These are phyloP conservation scores for Dasysyrphus albostriatus DNA, from an alignment of 2,888 invertebrate genomes.

Conservation along the genomic window DNA sequence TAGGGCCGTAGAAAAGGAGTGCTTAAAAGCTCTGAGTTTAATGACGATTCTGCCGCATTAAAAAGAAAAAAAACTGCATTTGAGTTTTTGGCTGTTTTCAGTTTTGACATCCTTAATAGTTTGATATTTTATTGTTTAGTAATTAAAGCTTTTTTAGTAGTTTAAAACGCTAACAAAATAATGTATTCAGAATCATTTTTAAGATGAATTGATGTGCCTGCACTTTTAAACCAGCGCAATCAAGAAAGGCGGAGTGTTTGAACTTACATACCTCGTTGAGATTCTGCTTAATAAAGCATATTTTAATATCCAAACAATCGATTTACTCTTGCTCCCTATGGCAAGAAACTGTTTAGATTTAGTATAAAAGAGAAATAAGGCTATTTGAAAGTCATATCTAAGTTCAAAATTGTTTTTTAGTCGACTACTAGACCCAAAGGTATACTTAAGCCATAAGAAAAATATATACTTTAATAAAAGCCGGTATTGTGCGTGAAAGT, in stretches of 20 bases:
- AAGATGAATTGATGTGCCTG: too few species aligned
- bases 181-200: too few species aligned
- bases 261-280: background rate
- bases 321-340: background rate
- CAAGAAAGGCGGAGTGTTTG: background rate
- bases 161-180: too few species aligned
- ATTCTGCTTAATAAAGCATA: background rate
- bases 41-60: too few species aligned
- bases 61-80: too few species aligned
- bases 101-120: too few species aligned
- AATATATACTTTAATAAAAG: background rate
- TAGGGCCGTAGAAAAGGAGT: too few species aligned
- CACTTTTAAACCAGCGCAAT: background rate
- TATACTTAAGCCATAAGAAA: background rate
- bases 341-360: background rate
- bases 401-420: background rate
- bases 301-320: background rate
- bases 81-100: too few species aligned
- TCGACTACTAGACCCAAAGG: background rate
- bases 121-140: too few species aligned
- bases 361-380: background rate
- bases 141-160: too few species aligned
- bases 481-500: constrained; percentile 50
- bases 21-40: too few species aligned
- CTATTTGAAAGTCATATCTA: background rate